These are phyloP conservation scores for Drosophila quinaria DNA, from an alignment of 2,888 invertebrate genomes.

Conservation along the genomic window DNA sequence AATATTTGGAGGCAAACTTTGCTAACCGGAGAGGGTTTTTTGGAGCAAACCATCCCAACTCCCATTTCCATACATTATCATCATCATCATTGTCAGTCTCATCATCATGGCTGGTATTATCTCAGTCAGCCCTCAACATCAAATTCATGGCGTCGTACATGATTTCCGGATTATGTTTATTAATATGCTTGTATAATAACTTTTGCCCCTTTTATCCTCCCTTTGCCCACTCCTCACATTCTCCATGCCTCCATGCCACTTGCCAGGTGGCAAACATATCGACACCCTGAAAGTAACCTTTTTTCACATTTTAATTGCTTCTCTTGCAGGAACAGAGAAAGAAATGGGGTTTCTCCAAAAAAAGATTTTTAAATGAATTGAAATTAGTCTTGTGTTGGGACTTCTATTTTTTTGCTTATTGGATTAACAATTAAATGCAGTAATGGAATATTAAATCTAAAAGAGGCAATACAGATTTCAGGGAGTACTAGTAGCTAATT, in stretches of 20 bases:
- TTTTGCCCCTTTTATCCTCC: conserved; percentile 9
- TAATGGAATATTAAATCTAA: too few relatives aligned
- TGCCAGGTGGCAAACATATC: conserved; percentile 25
- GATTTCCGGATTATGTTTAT: conserved; percentile 67
- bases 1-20: conserved; percentile 44
- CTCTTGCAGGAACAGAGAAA: background rate
- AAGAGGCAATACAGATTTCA: too few relatives aligned
- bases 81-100: conserved; percentile 9
- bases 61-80: conserved; percentile 11
- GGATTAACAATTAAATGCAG: conserved; percentile 2
- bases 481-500: too few relatives aligned
- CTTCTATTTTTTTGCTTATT: background rate
- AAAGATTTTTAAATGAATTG: background rate
- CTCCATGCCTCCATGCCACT: conserved; percentile 21
- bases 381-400: background rate
- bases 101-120: conserved; percentile 22
- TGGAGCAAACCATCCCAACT: background rate
- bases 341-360: background rate
- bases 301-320: conserved; percentile 40
- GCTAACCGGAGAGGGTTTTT: background rate
- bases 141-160: conserved; percentile 48
- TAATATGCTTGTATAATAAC: conserved; percentile 60
- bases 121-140: conserved; percentile 15
- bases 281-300: conserved; percentile 7
- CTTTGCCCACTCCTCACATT: background rate